Evolutionary conservation across 2,113 vertebrate species (phyloP).

Genomic region (Terrapene triunguis): DNA sequence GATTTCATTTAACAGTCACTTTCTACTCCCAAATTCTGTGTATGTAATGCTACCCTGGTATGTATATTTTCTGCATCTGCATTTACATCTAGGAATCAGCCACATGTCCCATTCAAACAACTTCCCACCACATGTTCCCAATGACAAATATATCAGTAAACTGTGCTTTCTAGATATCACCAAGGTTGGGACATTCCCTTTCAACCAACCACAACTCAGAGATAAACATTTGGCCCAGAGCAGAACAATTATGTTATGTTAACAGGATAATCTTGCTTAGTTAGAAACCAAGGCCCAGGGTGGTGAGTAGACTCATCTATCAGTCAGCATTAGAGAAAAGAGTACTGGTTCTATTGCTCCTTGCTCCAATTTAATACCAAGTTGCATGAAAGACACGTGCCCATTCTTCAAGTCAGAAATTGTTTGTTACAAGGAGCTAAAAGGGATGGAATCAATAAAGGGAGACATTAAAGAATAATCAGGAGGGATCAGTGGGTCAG

Average conservation of each 20-base stretch:
- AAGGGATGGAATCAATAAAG: not conserved
- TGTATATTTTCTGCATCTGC: not conserved
- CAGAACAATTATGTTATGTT: not conserved
- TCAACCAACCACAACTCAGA: not conserved
- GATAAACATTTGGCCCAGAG: not conserved
- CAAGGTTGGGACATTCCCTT: not conserved
- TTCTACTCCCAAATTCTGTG: not conserved
- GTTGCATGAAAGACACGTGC: not conserved
- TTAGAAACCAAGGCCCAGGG: not conserved
- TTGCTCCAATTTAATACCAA: not conserved
- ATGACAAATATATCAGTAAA: not conserved
- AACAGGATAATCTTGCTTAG: not conserved
- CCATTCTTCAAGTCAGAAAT: not conserved
- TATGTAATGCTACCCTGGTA: not conserved
- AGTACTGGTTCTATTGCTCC: not conserved
- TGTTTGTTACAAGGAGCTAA: not conserved
- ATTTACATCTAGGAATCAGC: not conserved
- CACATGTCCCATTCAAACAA: not conserved
- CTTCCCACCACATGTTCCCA: not conserved
- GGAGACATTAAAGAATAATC: not conserved
- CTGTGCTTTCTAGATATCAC: not conserved
- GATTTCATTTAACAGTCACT: not conserved
- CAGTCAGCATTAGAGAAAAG: not conserved
- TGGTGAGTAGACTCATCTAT: not conserved
- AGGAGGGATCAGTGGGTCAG: not conserved